phyloP scores from a whole-genome alignment of 1,140 invertebrate genomes.

The Zaprionus lachaisei region DNA sequence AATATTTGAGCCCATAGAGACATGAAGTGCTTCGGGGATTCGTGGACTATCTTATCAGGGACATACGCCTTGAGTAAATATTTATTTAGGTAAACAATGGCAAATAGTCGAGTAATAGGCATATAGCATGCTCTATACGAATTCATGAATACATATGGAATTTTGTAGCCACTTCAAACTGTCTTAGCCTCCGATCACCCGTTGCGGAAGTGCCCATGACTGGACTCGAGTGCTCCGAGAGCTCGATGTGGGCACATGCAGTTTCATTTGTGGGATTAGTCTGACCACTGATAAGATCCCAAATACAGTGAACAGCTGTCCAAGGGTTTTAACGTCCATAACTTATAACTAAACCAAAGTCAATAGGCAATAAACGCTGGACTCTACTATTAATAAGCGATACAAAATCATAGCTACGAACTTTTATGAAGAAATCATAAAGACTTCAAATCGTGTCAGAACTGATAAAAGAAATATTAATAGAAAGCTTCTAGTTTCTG shows the following conservation, averaged over 20 bases:
- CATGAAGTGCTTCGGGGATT: conserved; percentile 47
- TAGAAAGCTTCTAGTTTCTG: background rate
- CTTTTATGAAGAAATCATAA: conserved; percentile 8
- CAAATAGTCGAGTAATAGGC: conserved; percentile 4
- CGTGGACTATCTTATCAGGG: conserved; percentile 38
- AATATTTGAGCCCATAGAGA: conserved; percentile 51
- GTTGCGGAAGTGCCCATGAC: conserved; percentile 38
- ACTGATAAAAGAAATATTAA: background rate
- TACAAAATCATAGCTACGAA: conserved; percentile 20
- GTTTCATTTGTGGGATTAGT: conserved; percentile 24
- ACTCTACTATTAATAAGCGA: conserved; percentile 15
- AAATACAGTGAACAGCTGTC: conserved; percentile 38
- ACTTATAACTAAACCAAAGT: conserved; percentile 48
- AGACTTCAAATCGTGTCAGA: background rate
- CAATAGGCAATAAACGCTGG: conserved; percentile 19
- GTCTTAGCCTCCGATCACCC: background rate
- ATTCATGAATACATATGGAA: conserved; percentile 4
- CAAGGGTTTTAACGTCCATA: conserved; percentile 50
- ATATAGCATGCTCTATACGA: conserved; percentile 6
- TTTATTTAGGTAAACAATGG: conserved; percentile 43
- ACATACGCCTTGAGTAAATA: conserved; percentile 53
- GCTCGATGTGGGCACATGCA: conserved; percentile 13
- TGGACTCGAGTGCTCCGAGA: conserved; percentile 7
- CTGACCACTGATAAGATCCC: conserved; percentile 34
- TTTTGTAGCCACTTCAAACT: conserved; percentile 24